Evolutionary conservation across 2,797 vertebrate genomes (phyloP).

Genomic region (Rhincodon typus): DNA sequence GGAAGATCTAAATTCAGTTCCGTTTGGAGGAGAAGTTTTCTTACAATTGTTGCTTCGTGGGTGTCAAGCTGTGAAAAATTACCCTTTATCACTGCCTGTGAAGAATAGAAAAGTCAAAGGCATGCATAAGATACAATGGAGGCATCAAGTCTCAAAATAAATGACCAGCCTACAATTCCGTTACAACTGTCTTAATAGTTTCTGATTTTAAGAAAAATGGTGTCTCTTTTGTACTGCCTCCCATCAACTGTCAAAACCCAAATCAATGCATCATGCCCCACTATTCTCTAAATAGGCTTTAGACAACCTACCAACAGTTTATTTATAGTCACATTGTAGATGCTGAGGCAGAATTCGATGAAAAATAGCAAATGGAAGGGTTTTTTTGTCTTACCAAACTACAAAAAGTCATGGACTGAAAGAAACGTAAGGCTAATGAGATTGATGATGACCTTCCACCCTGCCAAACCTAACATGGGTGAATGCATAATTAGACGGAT

Average conservation of each 20-base stretch:
- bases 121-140: neutral
- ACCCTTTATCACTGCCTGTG: neutral
- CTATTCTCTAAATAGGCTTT: constrained; percentile 19
- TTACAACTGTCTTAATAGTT: constrained; percentile 22
- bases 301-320: constrained; percentile 32
- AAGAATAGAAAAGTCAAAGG: neutral
- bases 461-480: constrained; percentile 43
- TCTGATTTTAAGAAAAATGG: constrained; percentile 26
- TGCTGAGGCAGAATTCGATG: constrained; percentile 51
- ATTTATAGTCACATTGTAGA: constrained; percentile 40
- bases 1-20: neutral
- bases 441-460: constrained; percentile 58
- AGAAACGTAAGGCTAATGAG: constrained; percentile 52
- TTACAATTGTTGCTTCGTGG: neutral
- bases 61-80: constrained; percentile 1
- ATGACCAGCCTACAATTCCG: neutral
- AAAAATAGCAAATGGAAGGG: constrained; percentile 58
- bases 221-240: neutral
- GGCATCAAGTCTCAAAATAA: constrained; percentile 1
- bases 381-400: constrained; percentile 48
- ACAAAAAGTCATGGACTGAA: constrained; percentile 49
- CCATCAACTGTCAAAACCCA: constrained; percentile 21
- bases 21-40: neutral
- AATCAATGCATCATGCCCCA: neutral
- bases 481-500: constrained; percentile 40